These are phyloP conservation scores for Polydrusus tereticollis DNA, from an alignment of 2,888 invertebrate genomes.

Conservation along the genomic window DNA sequence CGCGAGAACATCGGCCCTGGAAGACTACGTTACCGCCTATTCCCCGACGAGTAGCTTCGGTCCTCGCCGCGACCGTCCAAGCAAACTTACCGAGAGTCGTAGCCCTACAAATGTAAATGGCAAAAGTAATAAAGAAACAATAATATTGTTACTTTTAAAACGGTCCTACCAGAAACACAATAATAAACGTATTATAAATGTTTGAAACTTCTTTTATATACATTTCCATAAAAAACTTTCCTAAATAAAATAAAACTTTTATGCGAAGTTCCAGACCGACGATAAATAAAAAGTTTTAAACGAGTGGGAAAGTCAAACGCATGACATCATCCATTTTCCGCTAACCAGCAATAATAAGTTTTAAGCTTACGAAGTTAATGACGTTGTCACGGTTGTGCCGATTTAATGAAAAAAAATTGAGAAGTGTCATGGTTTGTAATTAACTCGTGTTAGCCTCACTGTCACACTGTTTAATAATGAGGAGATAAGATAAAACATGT, in stretches of 20 bases:
- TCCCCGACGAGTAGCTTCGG: no score
- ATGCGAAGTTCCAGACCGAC: neutral
- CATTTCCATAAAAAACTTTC: neutral
- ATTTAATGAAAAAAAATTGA: conserved; percentile 15
- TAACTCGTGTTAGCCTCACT: neutral
- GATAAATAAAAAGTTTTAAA: conserved; percentile 14
- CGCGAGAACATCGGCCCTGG: no score
- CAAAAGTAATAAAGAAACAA: no score
- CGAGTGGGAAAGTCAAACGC: conserved; percentile 8
- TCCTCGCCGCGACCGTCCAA: no score
- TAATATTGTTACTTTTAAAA: no score
- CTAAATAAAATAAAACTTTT: conserved; percentile 3
- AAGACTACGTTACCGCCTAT: no score
- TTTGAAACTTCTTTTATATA: neutral
- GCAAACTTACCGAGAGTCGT: no score
- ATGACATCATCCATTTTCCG: conserved; percentile 17
- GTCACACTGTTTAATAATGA: conserved; percentile 1
- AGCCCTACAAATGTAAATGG: no score
- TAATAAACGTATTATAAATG: neutral
- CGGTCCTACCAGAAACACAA: neutral
- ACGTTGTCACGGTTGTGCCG: neutral
- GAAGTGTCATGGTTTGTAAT: conserved; percentile 4
- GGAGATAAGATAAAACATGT: neutral
- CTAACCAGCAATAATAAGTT: conserved; percentile 8
- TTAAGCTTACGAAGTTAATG: conserved; percentile 5